Conservation (phyloP, 2,888 invertebrate species). For the Hypolimnas misippus region DNA sequence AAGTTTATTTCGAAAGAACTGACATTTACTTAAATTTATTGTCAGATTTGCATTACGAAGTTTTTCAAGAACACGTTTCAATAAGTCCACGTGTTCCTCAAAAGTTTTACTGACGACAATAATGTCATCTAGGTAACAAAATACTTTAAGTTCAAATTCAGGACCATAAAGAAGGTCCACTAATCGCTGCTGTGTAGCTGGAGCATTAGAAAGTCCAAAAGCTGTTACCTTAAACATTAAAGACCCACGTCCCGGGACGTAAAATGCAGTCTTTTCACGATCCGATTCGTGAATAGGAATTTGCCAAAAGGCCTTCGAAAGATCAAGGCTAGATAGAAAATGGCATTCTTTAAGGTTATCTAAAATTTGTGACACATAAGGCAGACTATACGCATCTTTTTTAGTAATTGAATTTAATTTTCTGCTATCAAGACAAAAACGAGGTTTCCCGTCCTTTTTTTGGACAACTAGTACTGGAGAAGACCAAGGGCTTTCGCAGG, state of each 20-base stretch:
- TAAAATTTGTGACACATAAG: slow-evolving; percentile 39
- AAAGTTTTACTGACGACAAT: background rate
- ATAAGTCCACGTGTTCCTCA: too few relatives aligned
- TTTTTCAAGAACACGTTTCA: too few relatives aligned
- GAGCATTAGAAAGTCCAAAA: slow-evolving; percentile 14
- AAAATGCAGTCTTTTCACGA: slow-evolving; percentile 18
- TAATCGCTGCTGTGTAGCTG: slow-evolving; percentile 23
- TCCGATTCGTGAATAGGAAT: slow-evolving; percentile 7
- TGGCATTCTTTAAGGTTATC: slow-evolving; percentile 27
- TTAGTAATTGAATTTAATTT: slow-evolving; percentile 42
- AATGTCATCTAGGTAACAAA: slow-evolving; percentile 13
- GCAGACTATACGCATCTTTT: slow-evolving; percentile 36
- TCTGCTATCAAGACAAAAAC: slow-evolving; percentile 46
- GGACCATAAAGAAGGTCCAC: slow-evolving; percentile 15
- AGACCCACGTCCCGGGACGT: slow-evolving; percentile 3
- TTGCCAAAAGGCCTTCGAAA: slow-evolving; percentile 25
- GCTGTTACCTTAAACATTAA: background rate
- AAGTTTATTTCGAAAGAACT: too few relatives aligned
- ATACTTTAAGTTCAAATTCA: slow-evolving; percentile 17
- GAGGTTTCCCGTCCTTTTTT: slow-evolving; percentile 44
- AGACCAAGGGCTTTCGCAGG: slow-evolving; percentile 47
- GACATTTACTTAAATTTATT: too few relatives aligned
- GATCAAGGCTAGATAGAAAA: slow-evolving; percentile 21
- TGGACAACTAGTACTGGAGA: slow-evolving; percentile 40
- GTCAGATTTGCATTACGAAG: too few relatives aligned